Evolutionary conservation across 2,797 vertebrate genomes (phyloP), one percentile per base, ranked within the genome.

Genomic region (Gouania willdenowi): DNA sequence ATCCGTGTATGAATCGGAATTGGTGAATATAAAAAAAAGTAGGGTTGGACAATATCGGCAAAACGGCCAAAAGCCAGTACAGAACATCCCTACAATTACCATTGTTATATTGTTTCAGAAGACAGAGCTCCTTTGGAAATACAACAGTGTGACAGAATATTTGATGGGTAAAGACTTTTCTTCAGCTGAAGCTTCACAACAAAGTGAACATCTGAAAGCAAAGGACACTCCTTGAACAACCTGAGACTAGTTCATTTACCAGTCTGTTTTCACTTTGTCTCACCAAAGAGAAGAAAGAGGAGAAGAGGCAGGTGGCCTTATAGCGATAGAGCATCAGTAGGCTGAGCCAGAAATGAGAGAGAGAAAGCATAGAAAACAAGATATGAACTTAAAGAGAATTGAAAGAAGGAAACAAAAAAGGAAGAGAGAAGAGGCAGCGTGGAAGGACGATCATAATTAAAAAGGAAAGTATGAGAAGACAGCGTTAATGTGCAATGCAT

Each of bases 401-500:
- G 18, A 16, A 6, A 31, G n/a, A 31, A 28, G 3, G 5, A 12
- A 58, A 35, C 21, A 35, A 5, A 4, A 12, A 3, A 8, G 24
- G 24, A 10, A 6, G 12, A 8, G 17, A 14, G 22, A 21, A 2
- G 40, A 12, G 18, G 13, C 6, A 5, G 4, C 6, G 2, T 14
- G 3, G 14, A 14, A 14, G 14, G 13, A 14, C 13, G 13, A 13
- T 14, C n/a, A 14, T 13, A 14, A 14, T 14, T 14, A 14, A 20
- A 20, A 5, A 20, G 20, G 6, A 20, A 20, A 20, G 20, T 20
- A 6, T 1, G 5, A 6, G 18, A 41, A 21, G 32, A 35, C 25
- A 11, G 11, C 4, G 27, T 47, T 28, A 37, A 33, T 26, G 54
- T 16, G 5, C 28, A 37, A 33, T 26, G 54, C 16, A 5, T 61